These are phyloP conservation scores for Vespertilio murinus DNA, from an alignment of 2,797 vertebrate genomes.

Conservation along the genomic window DNA sequence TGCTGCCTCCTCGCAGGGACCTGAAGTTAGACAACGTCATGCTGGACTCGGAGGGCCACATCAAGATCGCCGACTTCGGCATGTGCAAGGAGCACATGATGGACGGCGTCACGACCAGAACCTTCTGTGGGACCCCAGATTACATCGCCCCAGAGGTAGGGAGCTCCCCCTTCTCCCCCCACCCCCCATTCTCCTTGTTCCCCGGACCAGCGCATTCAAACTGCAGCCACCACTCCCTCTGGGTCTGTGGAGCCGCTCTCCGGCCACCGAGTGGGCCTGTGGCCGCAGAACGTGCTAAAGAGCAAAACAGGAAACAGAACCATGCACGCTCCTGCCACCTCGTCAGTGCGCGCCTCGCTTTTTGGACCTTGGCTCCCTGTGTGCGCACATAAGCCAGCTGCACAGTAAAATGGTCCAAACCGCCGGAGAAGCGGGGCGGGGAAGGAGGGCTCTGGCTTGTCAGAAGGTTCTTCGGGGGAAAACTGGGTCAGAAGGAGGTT, in stretches of 20 bases:
- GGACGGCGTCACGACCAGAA: conserved; percentile 92
- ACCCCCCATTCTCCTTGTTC: neutral
- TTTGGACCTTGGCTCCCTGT: neutral
- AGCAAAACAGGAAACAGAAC: too few species aligned
- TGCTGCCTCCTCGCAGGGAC: conserved; percentile 87
- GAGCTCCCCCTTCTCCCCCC: neutral
- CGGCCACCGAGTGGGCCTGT: neutral
- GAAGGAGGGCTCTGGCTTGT: neutral
- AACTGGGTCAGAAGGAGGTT: neutral
- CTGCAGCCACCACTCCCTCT: rapidly evolving
- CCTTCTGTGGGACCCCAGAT: conserved; percentile 98
- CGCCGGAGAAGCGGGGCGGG: neutral
- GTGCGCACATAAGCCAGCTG: rapidly evolving
- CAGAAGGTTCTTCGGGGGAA: neutral
- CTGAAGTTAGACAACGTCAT: conserved; percentile 98
- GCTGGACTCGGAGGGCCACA: conserved; percentile 97
- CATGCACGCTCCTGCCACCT: rapidly evolving
- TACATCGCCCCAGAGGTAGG: conserved; percentile 97
- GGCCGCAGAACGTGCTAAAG: neutral
- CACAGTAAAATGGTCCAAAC: rapidly evolving
- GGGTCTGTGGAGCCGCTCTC: rapidly evolving
- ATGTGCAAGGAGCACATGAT: conserved; percentile 98
- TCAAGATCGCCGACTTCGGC: conserved; percentile 98
- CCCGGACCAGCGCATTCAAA: neutral
- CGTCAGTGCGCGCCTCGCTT: rapidly evolving